Conservation (phyloP, 2,113 vertebrate species). For the Triplophysa rosa region DNA sequence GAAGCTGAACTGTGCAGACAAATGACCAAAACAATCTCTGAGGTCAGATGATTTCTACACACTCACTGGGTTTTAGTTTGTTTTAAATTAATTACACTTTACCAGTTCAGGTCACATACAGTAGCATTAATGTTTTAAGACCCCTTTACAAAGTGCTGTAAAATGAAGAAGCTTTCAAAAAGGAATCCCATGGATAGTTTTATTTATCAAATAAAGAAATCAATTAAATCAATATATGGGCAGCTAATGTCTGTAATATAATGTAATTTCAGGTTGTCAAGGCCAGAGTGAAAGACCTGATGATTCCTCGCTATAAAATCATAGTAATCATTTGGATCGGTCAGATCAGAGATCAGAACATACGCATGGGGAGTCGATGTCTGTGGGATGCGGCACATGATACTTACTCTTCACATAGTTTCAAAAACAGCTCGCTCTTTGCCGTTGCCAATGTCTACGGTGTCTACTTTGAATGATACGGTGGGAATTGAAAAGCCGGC, state of each 20-base stretch:
- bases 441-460: constrained; percentile 82
- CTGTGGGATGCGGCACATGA: constrained; percentile 84
- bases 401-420: constrained; percentile 74
- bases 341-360: constrained; percentile 77
- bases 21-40: constrained; percentile 82
- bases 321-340: constrained; percentile 83
- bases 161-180: too few relatives aligned
- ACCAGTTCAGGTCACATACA: not conserved
- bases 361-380: constrained; percentile 84
- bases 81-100: not conserved
- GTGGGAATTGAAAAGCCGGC: not conserved
- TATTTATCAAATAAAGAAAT: too few relatives aligned
- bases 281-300: constrained; percentile 81
- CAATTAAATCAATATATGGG: not conserved
- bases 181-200: too few relatives aligned
- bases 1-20: constrained; percentile 81
- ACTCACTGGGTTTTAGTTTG: not conserved
- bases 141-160: too few relatives aligned
- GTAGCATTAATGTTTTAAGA: too few relatives aligned
- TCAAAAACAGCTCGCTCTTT: constrained; percentile 85
- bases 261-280: constrained; percentile 76
- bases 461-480: constrained; percentile 82
- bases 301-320: constrained; percentile 84
- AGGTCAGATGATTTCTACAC: constrained; percentile 71
- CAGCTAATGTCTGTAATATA: not conserved